These are phyloP conservation scores for Hypanus sabinus DNA, from an alignment of 2,113 vertebrate species.

Conservation along the genomic window DNA sequence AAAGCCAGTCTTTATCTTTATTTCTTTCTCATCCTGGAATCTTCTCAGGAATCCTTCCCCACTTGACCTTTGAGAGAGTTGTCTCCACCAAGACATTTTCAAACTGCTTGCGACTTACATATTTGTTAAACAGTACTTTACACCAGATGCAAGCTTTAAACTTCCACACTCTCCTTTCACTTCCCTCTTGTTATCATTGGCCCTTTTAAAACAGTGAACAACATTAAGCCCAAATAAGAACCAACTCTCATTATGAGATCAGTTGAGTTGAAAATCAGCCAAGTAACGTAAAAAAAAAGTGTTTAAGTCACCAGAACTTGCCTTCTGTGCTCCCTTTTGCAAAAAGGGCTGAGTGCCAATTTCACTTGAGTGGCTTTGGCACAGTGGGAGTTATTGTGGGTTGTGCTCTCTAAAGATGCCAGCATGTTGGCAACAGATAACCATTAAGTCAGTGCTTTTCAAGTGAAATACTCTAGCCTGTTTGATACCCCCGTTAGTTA, in stretches of 20 bases:
- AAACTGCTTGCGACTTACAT: neutral
- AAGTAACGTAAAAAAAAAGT: neutral
- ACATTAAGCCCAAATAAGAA: neutral
- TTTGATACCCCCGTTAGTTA: no score
- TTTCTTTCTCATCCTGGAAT: neutral
- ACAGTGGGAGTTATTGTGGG: neutral
- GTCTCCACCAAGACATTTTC: neutral
- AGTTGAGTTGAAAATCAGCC: neutral
- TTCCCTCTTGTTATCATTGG: neutral
- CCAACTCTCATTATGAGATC: neutral
- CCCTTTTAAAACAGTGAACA: neutral
- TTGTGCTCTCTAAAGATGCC: neutral
- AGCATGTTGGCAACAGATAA: neutral
- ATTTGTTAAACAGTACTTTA: neutral
- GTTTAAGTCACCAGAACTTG: neutral
- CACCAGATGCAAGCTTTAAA: neutral
- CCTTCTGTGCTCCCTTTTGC: neutral
- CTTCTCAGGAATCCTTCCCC: neutral
- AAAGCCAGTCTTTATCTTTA: neutral
- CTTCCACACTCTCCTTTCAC: neutral
- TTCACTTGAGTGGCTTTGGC: neutral
- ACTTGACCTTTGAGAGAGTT: neutral
- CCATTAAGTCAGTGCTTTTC: no score
- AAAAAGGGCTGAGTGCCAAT: neutral
- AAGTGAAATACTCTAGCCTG: no score